Evolutionary conservation across 2,113 vertebrate species (phyloP).

Genomic region (Passer domesticus): DNA sequence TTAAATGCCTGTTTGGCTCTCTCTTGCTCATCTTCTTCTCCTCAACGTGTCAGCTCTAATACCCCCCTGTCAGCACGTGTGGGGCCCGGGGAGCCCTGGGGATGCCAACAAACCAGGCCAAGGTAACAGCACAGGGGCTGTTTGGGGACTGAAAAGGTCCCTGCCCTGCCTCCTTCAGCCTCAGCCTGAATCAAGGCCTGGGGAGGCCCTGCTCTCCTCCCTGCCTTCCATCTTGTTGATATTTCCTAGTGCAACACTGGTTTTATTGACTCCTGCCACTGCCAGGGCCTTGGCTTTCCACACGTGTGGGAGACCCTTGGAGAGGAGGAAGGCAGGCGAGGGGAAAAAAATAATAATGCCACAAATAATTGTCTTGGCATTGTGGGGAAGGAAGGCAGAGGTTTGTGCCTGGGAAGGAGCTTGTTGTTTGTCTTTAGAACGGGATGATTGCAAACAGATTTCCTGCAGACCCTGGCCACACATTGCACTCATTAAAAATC

Average conservation of each 20-base stretch:
- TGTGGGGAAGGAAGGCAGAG: conserved; percentile 24
- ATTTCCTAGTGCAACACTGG: conserved; percentile 31
- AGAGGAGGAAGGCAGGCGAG: background rate
- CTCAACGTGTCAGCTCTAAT: background rate
- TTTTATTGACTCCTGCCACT: conserved; percentile 42
- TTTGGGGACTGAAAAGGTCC: background rate
- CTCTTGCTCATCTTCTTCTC: background rate
- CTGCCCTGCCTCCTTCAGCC: background rate
- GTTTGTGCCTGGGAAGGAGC: conserved; percentile 40
- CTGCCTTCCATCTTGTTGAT: background rate
- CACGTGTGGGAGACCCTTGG: conserved; percentile 17
- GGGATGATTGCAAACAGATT: conserved; percentile 27
- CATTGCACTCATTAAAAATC: conserved; percentile 12
- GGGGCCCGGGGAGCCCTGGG: background rate
- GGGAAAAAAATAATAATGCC: background rate
- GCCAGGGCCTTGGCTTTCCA: background rate
- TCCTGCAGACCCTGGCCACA: conserved; percentile 15
- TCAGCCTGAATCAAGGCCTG: background rate
- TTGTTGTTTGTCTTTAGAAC: conserved; percentile 35
- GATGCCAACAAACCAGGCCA: background rate
- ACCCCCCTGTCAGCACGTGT: background rate
- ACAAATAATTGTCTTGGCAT: conserved; percentile 12
- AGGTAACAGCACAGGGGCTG: background rate
- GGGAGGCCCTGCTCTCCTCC: conserved; percentile 13
- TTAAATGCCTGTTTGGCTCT: background rate